phyloP scores from a whole-genome alignment of 2,113 vertebrate genomes.

The Bos taurus region ARS-UCD2.0 NC_037345.1:32835501-32836000 shows the following conservation, averaged over 20 bases:
- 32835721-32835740: not conserved
- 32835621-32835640: conserved; percentile 24
- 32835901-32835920: not conserved
- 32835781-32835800: not conserved
- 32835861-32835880: not conserved
- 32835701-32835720: not conserved
- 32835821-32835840: not conserved
- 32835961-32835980: not conserved
- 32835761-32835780: not conserved
- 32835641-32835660: conserved; percentile 3
- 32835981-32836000: conserved; percentile 17
- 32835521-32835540: conserved; percentile 71
- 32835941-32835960: not conserved
- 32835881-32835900: not conserved
- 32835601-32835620: conserved; percentile 79
- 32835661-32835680: not conserved
- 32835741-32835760: not conserved
- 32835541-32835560: conserved; percentile 72
- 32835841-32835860: not conserved
- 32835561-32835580: conserved; percentile 16
- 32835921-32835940: not conserved
- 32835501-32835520: conserved; percentile 14
- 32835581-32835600: conserved; percentile 64
- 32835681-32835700: not conserved
- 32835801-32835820: conserved; percentile 26